Base-by-base conservation (phyloP, 2,113 vertebrate species). In the Motacilla tschutschensis region DNA sequence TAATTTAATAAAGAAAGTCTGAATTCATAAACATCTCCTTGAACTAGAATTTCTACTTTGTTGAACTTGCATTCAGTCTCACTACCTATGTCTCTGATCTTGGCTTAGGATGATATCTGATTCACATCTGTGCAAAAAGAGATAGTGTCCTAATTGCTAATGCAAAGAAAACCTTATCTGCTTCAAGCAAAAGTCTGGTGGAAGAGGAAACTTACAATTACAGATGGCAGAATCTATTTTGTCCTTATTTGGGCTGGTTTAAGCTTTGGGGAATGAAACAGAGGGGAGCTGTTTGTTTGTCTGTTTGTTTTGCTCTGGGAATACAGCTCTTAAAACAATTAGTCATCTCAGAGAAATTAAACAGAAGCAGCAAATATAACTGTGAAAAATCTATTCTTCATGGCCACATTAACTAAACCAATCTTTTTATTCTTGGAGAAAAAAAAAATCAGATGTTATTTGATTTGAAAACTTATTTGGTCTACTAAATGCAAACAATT, bases 41-140 rank as follows among this genome's bases (percentile, higher is more conserved):
- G 41, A 94, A 93, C 54, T 64, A 83, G 89, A 82, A 92, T 85
- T 88, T 91, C 80, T 90, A 53, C 79, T 92, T 94, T 86, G 48
- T 83, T 83, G 83, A 95, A 93, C 84, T 91, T 92, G 26, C 67
- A 78, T 91, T 94, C 77, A 90, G 79, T 70, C 87, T 94, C 41
- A 8, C 86, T 89, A 89, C 90, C 83, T 93, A 48, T 64, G 50
- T 69, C 83, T 96, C 94, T 94, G 85, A 95, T 95, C 88, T 95
- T 85, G 80, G 83, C 90, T 91, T 91, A 94, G 83, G 85, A 88
- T 87, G 88, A 94, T 40, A 41, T 91, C 87, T 94, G 95, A 97
- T 96, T 90, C 89, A 91, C 90, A 92, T 83, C 76, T 74, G 64
- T 79, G 89, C 65, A 85, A 87, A 87, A 96, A 58, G 47, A 93